Evolutionary conservation across 2,797 vertebrate genomes (phyloP), one percentile per base, ranked within the genome.

Genomic region (Fratercula arctica): DNA sequence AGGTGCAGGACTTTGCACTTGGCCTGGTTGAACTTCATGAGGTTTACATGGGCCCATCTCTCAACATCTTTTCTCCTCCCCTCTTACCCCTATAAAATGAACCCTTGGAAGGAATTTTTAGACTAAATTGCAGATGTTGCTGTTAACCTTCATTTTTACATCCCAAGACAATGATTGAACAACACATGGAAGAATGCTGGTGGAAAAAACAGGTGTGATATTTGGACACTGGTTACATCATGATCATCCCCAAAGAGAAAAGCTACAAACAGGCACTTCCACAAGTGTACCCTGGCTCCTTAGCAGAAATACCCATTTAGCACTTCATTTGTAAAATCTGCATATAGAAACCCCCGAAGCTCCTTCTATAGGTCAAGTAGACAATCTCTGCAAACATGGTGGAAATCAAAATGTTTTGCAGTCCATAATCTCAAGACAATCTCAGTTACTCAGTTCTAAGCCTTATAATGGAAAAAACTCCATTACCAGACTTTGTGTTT

Each of bases 281-380:
- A 67, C 0, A 0, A 37, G 14, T 41, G 37, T 20, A 53, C 9
- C 18, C 4, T 46, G 9, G 8, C 8, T 74, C 14, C 26, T 51
- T 57, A 39, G 26, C 20, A 61, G 23, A 72, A 25, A 9, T 23
- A 73, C 10, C 2, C 21, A 29, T 15, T 18, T 66, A 64, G 37
- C 4, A 20, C 4, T 46, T 16, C 11, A 20, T 63, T 19, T 4
- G 14, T 29, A 76, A 85, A 72, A 48, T 25, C 16, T 72, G 20
- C 9, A 17, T n/a, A 14, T 37, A 72, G 15, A 86, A 53, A 26
- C 3, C 3, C 3, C 5, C 2, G 6, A 79, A 3, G 9, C 11
- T 61, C 16, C 21, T 7, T 69, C 12, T 21, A 18, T 6, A 39
- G 37, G 15, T 57, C 26, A 63, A 61, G 23, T 33, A 64, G 41